Evolutionary conservation across 2,888 invertebrate genomes (phyloP).

Genomic region (Myopa tessellatipennis): DNA sequence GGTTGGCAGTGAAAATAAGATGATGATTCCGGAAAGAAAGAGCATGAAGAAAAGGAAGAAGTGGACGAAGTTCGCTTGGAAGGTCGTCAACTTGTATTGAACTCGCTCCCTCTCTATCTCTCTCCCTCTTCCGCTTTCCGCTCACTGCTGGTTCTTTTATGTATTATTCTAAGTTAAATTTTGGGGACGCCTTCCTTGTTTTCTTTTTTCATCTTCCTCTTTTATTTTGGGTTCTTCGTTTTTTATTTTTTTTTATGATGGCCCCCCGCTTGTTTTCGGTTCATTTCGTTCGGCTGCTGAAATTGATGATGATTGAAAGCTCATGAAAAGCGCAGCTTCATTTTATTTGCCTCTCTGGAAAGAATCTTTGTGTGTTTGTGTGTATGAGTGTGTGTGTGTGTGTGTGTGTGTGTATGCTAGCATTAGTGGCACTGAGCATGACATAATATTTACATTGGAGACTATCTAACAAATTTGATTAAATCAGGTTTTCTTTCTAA

Average conservation of each 20-base stretch:
- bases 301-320: conserved; percentile 49
- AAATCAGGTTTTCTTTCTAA: conserved; percentile 1
- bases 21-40: too few relatives aligned
- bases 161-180: conserved; percentile 19
- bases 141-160: conserved; percentile 7
- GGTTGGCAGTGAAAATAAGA: conserved; percentile 1
- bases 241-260: not conserved
- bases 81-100: not conserved
- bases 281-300: conserved; percentile 25
- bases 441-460: conserved; percentile 5
- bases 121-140: not conserved
- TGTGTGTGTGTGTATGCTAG: not conserved
- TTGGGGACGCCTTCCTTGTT: conserved; percentile 11
- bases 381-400: not conserved
- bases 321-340: conserved; percentile 38
- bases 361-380: not conserved
- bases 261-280: not conserved
- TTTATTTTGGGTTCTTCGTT: not conserved
- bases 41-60: not conserved
- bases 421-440: not conserved
- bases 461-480: conserved; percentile 9
- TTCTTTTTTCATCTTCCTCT: not conserved
- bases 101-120: not conserved
- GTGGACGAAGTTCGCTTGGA: not conserved
- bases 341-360: not conserved